Percentiles rank a stretch among this genome's conserved stretches.
These are phyloP conservation scores for Danio kyathit DNA, from an alignment of 2,797 vertebrate genomes.

Conservation along the genomic window DNA sequence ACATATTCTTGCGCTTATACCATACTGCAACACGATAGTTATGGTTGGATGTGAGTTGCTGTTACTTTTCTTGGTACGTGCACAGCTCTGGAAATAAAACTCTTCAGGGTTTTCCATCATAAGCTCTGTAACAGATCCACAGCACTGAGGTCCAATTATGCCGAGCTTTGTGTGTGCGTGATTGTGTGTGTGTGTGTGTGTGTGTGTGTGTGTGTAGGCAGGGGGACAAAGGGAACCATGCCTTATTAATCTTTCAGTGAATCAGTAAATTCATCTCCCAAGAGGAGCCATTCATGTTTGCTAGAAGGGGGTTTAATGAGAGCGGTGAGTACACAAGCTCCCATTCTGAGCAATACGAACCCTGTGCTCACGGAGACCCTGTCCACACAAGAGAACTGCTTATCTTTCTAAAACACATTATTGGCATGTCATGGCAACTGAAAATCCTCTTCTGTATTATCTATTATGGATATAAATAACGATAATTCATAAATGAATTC, in stretches of 20 bases:
- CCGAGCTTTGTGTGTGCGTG: slow-evolving; percentile 43
- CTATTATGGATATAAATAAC: too few relatives aligned
- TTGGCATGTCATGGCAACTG: neutral
- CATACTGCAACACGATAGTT: slow-evolving; percentile 69
- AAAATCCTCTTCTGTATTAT: neutral
- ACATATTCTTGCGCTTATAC: slow-evolving; percentile 47
- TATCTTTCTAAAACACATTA: slow-evolving; percentile 21
- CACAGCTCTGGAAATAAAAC: slow-evolving; percentile 67
- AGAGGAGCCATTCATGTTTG: slow-evolving; percentile 34
- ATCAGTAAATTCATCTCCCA: slow-evolving; percentile 45
- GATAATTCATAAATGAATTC: neutral
- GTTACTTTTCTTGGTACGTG: slow-evolving; percentile 57
- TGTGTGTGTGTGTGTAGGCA: slow-evolving; percentile 62
- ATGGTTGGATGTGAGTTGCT: slow-evolving; percentile 65
- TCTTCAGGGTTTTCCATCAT: slow-evolving; percentile 60
- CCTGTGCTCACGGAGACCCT: neutral
- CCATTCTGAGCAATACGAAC: slow-evolving; percentile 14
- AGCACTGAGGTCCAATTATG: slow-evolving; percentile 43
- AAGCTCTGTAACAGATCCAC: slow-evolving; percentile 58
- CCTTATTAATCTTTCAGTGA: slow-evolving; percentile 62
- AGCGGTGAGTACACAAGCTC: slow-evolving; percentile 31
- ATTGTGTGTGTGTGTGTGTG: slow-evolving; percentile 52
- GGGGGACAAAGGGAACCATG: slow-evolving; percentile 62
- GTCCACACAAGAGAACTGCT: neutral
- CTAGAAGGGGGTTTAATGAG: slow-evolving; percentile 44